Conservation (phyloP, 2,113 vertebrate species). For the Anthoscopus minutus region DNA sequence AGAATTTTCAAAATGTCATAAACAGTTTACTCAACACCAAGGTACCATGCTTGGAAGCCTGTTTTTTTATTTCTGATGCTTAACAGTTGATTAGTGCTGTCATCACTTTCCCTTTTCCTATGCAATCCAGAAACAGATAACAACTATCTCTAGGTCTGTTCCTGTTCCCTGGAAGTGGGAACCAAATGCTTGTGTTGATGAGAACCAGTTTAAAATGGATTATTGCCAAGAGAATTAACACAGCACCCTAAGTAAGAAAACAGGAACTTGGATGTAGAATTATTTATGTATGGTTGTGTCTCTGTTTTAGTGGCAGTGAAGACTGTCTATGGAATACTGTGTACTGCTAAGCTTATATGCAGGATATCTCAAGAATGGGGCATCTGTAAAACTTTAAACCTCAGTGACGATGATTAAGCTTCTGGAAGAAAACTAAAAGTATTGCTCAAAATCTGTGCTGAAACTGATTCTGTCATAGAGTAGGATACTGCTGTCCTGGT, state of each 20-base stretch:
- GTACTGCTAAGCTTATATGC: neutral
- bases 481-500: neutral
- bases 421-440: neutral
- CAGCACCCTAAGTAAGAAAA: neutral
- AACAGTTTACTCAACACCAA: neutral
- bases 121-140: neutral
- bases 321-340: neutral
- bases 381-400: neutral
- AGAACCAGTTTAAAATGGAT: neutral
- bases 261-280: neutral
- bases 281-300: neutral
- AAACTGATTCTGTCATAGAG: neutral
- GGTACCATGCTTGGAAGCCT: neutral
- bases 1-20: neutral
- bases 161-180: neutral
- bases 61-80: neutral
- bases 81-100: neutral
- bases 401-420: neutral
- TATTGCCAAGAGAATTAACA: neutral
- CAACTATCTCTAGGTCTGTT: neutral
- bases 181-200: neutral
- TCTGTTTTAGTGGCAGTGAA: neutral
- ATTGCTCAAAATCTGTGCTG: neutral
- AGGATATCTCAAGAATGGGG: neutral
- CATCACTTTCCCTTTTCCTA: neutral